A percentile compares a stretch with the other conserved stretches of the same genome.
Conservation (phyloP, 2,113 vertebrate genomes). For the Sardina pilchardus region DNA sequence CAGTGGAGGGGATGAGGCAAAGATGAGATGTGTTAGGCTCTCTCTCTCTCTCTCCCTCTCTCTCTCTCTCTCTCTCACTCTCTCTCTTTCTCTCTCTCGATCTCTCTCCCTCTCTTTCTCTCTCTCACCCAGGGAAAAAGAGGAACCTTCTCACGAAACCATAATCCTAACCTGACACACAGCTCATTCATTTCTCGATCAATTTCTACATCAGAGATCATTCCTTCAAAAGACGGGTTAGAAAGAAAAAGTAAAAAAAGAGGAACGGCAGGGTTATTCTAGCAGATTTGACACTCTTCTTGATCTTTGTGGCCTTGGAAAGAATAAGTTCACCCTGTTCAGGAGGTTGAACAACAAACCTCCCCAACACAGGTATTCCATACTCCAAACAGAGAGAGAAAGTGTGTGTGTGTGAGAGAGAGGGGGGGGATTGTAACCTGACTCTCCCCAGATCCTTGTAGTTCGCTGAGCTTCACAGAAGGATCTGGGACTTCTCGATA, state of each 20-base stretch:
- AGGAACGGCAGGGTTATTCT: background rate
- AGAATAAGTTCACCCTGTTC: background rate
- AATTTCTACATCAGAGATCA: background rate
- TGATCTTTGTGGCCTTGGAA: background rate
- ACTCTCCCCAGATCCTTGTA: no score
- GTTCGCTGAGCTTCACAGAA: no score
- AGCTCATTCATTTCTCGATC: background rate
- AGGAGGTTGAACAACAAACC: background rate
- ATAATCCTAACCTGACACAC: background rate
- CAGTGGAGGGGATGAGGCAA: background rate
- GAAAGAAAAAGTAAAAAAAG: background rate
- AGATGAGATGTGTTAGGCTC: background rate
- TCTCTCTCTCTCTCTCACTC: background rate
- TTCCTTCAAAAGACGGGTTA: background rate
- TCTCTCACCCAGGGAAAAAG: background rate
- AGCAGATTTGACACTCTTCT: background rate
- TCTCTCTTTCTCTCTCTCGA: background rate
- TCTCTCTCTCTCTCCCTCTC: background rate
- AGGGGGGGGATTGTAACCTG: no score
- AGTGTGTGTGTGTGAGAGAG: constrained; percentile 46
- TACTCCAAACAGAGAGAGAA: background rate
- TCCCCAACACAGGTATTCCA: background rate
- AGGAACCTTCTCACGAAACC: background rate
- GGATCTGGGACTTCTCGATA: no score
- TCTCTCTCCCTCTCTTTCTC: background rate